Evolutionary conservation across 2,113 vertebrate genomes (phyloP), one percentile per base, ranked within the genome.

Genomic region (Cyrtonyx montezumae): DNA sequence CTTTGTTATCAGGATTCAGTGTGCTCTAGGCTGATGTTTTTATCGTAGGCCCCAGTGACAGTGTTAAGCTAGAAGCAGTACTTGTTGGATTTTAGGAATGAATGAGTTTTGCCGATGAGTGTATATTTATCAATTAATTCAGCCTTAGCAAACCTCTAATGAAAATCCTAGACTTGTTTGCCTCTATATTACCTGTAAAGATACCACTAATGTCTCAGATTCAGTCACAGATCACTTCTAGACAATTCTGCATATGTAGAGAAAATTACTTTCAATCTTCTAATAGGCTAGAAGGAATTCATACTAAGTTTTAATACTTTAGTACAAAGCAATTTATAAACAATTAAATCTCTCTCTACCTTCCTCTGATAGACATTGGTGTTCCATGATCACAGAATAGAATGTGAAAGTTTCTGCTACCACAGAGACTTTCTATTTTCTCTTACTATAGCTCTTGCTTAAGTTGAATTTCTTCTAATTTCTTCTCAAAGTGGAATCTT

Each of bases 51-150:
- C 74, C 23, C 83, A 87, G 67, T 61, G 93, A 80, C 67, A 87
- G 67, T 51, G 81, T 79, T 91, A 46, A 65, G 95, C 94, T 95
- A 73, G 79, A 89, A 91, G 91, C 84, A 89, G 22, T 82, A 37
- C 67, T 92, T 89, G 70, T 95, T 90, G 95, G 78, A 86, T 95
- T 71, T 90, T 94, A 84, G 83, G 83, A 95, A 66, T 74, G 56
- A 66, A 89, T 79, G 68, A 86, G 43, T 95, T 97, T 88, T 93
- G 55, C 80, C 95, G 94, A 97, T 87, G 91, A 94, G 55, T 94
- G 89, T 89, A 88, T 94, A 79, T 36, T 94, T 91, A 94, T 74
- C 94, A 92, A 96, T 97, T 94, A 89, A 96, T 94, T 77, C 71
- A 95, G 43, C 68, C 59, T 75, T 94, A 74, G 77, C 85, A 96